A percentile compares a stretch with the other conserved stretches of the same genome.
These are phyloP conservation scores for Neosilurus hyrtlii DNA, from an alignment of 2,797 vertebrate genomes.

Conservation along the genomic window DNA sequence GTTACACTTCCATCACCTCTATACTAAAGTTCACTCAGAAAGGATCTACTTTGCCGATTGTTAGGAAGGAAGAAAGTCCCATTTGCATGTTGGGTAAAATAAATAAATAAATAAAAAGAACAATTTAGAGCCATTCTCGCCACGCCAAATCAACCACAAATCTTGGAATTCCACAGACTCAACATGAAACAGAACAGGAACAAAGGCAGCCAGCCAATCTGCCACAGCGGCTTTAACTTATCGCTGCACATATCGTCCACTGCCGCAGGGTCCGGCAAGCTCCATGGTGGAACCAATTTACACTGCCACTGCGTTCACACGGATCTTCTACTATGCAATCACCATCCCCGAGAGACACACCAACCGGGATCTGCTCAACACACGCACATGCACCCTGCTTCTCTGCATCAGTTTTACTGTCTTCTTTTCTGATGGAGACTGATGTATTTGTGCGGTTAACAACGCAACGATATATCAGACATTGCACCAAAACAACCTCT, in stretches of 20 bases:
- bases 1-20: constrained; percentile 49
- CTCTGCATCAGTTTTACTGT: background rate
- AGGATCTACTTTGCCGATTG: constrained; percentile 53
- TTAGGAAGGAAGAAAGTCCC: constrained; percentile 52
- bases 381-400: background rate
- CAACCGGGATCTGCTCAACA: constrained; percentile 9
- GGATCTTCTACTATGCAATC: constrained; percentile 43
- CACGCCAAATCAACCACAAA: constrained; percentile 60
- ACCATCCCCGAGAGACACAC: constrained; percentile 16
- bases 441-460: background rate
- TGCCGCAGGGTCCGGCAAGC: constrained; percentile 56
- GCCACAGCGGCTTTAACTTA: constrained; percentile 66
- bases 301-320: constrained; percentile 53
- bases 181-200: constrained; percentile 62
- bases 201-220: constrained; percentile 59
- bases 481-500: background rate
- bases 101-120: constrained; percentile 29
- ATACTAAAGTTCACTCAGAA: constrained; percentile 34
- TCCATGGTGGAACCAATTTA: constrained; percentile 57
- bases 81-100: constrained; percentile 35
- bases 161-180: constrained; percentile 58
- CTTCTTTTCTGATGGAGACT: background rate
- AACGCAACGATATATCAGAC: background rate
- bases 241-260: constrained; percentile 61
- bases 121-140: constrained; percentile 49